phyloP scores from a whole-genome alignment of 2,888 invertebrate species.

The Apodemia hepburni region DNA sequence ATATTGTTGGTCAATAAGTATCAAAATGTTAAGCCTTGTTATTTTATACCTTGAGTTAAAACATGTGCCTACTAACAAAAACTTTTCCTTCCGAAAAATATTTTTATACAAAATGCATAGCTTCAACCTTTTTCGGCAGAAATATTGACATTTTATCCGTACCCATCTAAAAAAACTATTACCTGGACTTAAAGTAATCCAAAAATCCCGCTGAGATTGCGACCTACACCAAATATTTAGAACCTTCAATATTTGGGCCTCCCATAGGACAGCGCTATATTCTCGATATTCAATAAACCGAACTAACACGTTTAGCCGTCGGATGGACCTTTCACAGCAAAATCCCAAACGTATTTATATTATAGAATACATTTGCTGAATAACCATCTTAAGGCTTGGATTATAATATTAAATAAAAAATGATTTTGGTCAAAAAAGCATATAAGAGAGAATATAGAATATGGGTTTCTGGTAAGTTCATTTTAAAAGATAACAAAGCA shows the following conservation, averaged over 20 bases:
- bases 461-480: too few species aligned
- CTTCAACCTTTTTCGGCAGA: not conserved
- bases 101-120: not conserved
- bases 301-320: slow-evolving; percentile 65
- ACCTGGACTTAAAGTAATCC: slow-evolving; percentile 47
- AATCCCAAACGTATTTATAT: slow-evolving; percentile 59
- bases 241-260: slow-evolving; percentile 47
- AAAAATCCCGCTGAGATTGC: slow-evolving; percentile 57
- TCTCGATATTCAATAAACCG: slow-evolving; percentile 69
- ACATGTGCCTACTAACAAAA: too few species aligned
- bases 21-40: too few species aligned
- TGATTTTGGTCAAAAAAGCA: too few species aligned
- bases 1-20: too few species aligned
- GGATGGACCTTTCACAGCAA: slow-evolving; percentile 50
- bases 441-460: too few species aligned
- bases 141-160: slow-evolving; percentile 23
- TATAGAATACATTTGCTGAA: slow-evolving; percentile 37
- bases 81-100: too few species aligned
- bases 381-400: slow-evolving; percentile 34
- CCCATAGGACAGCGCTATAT: slow-evolving; percentile 59
- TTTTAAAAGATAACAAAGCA: too few species aligned
- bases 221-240: slow-evolving; percentile 45
- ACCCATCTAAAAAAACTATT: slow-evolving; percentile 41
- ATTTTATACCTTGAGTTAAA: too few species aligned
- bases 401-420: slow-evolving; percentile 41